Evolutionary conservation across 2,797 vertebrate genomes (phyloP), one percentile per base, ranked within the genome.

Genomic region (Yasuhikotakia modesta): DNA sequence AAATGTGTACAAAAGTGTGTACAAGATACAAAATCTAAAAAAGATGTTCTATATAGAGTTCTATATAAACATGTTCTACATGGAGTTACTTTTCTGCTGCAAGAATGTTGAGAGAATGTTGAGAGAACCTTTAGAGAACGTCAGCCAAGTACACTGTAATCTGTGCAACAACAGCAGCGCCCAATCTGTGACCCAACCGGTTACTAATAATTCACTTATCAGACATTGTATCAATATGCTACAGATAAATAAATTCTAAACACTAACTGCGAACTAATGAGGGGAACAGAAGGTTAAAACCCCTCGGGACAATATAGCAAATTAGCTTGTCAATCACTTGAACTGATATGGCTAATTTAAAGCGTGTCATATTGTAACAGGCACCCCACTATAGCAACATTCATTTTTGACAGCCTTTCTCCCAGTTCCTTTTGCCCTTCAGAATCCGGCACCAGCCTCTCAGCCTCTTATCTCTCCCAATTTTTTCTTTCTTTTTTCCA

Each of bases 401-500:
- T 76, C 80, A 79, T 76, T 88, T 85, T 87, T 87, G 85, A 91
- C 84, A 85, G 86, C 70, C 80, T 76, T 81, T 74, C 75, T 85
- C 75, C 45, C 79, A 30, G 14, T 71, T 85, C 70, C 81, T 84
- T 35, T 68, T 86, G 82, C 77, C 82, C 80, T 89, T 85, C 79
- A 79, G 85, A 88, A 83, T 87, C 79, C 83, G 71, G 68, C 32
- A 0, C 55, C 76, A 78, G 48, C 81, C 73, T 87, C 78, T 86
- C 86, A 86, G 85, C 85, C 78, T 78, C 85, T 91, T 88, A 90
- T 91, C 89, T 87, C 67, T 74, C 76, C 57, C 80, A 77, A 81
- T 88, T 89, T 83, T 87, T 86, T 84, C 80, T 83, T 76, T 69
- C 82, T 88, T 88, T 75, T 85, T 82, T 78, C 84, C 86, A 86